Percentiles rank a stretch among this genome's conserved stretches.
These are phyloP conservation scores for Lepidonotus clava DNA, from an alignment of 2,888 invertebrate genomes.

Conservation along the genomic window DNA sequence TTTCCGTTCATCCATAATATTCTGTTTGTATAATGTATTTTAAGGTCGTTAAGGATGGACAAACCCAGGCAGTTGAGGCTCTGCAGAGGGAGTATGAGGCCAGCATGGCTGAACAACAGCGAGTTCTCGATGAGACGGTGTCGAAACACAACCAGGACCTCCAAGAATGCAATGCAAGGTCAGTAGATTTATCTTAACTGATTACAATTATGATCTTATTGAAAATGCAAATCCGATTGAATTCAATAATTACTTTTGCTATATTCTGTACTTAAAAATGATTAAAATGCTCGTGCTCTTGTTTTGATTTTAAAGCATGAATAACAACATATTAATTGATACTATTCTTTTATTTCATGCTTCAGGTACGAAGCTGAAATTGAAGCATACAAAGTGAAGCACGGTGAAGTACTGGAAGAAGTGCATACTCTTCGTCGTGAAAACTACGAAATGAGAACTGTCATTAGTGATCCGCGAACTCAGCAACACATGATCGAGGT, in stretches of 20 bases:
- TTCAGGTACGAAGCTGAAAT: slow-evolving; percentile 15
- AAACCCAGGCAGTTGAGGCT: neutral
- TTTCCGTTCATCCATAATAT: too few species aligned
- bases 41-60: neutral
- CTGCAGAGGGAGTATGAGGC: neutral
- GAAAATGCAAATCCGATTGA: too few species aligned
- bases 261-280: too few species aligned
- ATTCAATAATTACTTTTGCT: too few species aligned
- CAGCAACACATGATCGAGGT: neutral
- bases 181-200: neutral
- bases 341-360: neutral
- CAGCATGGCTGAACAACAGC: neutral
- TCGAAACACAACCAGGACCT: neutral
- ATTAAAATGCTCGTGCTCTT: too few species aligned
- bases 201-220: neutral
- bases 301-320: too few species aligned
- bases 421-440: slow-evolving; percentile 37
- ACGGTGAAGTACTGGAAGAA: slow-evolving; percentile 22
- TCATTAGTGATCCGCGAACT: slow-evolving; percentile 8
- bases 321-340: too few species aligned
- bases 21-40: too few species aligned
- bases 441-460: slow-evolving; percentile 35
- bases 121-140: neutral
- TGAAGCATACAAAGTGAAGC: slow-evolving; percentile 17
- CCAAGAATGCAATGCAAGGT: neutral